These are phyloP conservation scores for Chaitophorus viminalis DNA, from an alignment of 2,888 invertebrate genomes.

Conservation along the genomic window DNA sequence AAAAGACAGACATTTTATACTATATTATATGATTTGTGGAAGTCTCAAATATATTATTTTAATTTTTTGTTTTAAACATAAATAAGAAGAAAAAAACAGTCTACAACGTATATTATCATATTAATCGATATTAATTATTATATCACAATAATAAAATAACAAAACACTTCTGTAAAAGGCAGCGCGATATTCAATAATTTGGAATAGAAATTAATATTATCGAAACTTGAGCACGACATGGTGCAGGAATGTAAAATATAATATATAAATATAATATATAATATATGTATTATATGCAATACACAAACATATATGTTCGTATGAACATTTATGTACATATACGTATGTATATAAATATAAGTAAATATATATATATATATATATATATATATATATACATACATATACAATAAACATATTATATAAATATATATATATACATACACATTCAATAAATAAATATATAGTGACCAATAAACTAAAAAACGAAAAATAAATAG, in stretches of 20 bases:
- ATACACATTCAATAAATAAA: too few relatives aligned
- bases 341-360: neutral
- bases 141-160: constrained; percentile 47
- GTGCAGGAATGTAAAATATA: constrained; percentile 58
- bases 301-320: neutral
- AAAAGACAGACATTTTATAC: constrained; percentile 27
- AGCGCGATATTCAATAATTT: constrained; percentile 42
- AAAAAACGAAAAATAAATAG: constrained; percentile 19
- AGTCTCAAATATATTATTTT: constrained; percentile 34
- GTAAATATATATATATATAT: neutral
- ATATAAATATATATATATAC: neutral
- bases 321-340: neutral
- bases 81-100: constrained; percentile 47
- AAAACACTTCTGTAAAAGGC: constrained; percentile 50
- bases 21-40: constrained; percentile 7
- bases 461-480: constrained; percentile 12
- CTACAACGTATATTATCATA: constrained; percentile 18
- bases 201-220: constrained; percentile 45
- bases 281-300: neutral
- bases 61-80: constrained; percentile 5
- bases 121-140: constrained; percentile 15
- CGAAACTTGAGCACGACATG: constrained; percentile 46
- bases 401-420: neutral
- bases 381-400: neutral
- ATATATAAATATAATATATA: neutral